These are phyloP conservation scores for Coremacera marginata DNA, from an alignment of 2,888 invertebrate genomes.

Conservation along the genomic window DNA sequence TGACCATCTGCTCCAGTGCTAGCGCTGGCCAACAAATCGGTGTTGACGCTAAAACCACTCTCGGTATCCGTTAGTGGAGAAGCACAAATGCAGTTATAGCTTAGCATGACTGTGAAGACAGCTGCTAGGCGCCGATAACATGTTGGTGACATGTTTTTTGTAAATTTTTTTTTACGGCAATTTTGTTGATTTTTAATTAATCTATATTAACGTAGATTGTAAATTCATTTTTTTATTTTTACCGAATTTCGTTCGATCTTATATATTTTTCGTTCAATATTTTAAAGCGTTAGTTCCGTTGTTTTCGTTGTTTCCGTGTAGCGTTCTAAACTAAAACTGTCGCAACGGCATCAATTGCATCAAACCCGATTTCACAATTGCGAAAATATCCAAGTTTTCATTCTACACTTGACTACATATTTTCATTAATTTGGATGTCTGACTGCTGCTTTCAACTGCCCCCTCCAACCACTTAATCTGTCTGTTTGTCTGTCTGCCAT, in stretches of 20 bases:
- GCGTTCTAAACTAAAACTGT: conserved; percentile 54
- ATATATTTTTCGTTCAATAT: not conserved
- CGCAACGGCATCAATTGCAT: not conserved
- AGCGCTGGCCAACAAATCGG: conserved; percentile 47
- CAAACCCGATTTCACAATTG: conserved; percentile 2
- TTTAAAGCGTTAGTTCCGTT: not conserved
- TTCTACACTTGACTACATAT: conserved; percentile 28
- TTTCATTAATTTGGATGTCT: conserved; percentile 23
- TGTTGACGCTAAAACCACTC: conserved; percentile 42
- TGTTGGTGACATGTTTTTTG: conserved; percentile 36
- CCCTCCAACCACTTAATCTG: not conserved
- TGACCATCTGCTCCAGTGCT: conserved; percentile 31
- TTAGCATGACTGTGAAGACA: not conserved
- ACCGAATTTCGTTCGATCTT: not conserved
- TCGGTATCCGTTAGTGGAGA: conserved; percentile 1
- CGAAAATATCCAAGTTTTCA: not conserved
- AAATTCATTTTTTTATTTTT: not conserved
- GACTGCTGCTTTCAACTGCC: conserved; percentile 42
- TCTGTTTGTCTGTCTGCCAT: conserved; percentile 17
- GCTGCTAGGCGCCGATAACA: not conserved
- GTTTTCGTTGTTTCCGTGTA: conserved; percentile 52
- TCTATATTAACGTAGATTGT: no score
- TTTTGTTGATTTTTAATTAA: no score
- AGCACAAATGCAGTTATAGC: not conserved
- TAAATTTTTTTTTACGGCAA: not conserved